These are phyloP conservation scores for Drosophila bifasciata DNA, from an alignment of 1,140 invertebrate species.

Conservation along the genomic window DNA sequence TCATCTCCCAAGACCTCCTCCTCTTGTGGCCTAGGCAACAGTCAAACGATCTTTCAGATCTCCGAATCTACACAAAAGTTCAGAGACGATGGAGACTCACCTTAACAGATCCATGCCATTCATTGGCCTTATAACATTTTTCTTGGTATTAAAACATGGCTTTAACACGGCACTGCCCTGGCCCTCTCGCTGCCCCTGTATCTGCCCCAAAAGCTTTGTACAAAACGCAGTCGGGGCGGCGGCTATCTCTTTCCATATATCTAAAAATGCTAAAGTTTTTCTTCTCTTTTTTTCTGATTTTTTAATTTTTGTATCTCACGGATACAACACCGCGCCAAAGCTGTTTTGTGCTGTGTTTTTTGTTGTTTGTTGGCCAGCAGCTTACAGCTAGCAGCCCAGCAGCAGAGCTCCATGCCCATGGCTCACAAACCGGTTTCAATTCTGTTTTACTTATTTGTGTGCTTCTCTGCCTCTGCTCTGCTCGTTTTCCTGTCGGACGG, in stretches of 20 bases:
- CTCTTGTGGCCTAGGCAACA: conserved; percentile 19
- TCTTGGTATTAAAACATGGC: conserved; percentile 39
- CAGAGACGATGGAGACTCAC: conserved; percentile 3
- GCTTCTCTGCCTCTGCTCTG: conserved; percentile 29
- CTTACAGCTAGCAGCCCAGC: conserved; percentile 10
- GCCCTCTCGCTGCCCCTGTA: conserved; percentile 17
- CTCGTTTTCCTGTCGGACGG: conserved; percentile 36
- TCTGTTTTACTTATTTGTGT: conserved; percentile 28
- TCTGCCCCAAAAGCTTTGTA: conserved; percentile 54
- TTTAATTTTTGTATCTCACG: conserved; percentile 54
- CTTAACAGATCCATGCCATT: conserved; percentile 31
- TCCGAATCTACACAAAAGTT: conserved; percentile 8
- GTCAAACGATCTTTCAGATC: not conserved
- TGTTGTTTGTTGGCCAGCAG: not conserved
- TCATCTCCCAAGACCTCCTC: not conserved
- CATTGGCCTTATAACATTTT: conserved; percentile 34
- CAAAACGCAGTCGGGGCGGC: conserved; percentile 46
- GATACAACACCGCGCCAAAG: conserved; percentile 20
- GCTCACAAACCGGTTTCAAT: conserved; percentile 68
- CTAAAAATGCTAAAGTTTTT: conserved; percentile 74
- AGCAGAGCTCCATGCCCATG: conserved; percentile 51
- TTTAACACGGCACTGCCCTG: not conserved
- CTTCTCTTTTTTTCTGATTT: conserved; percentile 13
- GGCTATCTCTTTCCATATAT: conserved; percentile 67
- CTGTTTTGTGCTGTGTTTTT: too few relatives aligned